These are phyloP conservation scores for Echinops telfairi DNA, from an alignment of 2,113 vertebrate species.

Conservation along the genomic window DNA sequence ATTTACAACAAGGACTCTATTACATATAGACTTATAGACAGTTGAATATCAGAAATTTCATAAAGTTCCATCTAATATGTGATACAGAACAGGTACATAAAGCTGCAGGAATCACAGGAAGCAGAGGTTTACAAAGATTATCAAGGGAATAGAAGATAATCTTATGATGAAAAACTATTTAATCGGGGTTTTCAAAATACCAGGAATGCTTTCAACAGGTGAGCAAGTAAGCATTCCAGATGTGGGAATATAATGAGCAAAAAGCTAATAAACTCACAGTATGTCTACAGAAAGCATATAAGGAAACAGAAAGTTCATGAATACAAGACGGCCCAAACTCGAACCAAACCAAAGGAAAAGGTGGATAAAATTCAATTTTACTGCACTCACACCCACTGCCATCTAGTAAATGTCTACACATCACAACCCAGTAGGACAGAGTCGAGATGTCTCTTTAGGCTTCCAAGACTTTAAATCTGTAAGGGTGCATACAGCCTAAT, in stretches of 20 bases:
- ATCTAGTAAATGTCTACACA: no score
- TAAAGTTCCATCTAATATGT: background rate
- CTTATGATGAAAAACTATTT: background rate
- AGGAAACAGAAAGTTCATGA: background rate
- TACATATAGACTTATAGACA: no score
- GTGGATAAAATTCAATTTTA: background rate
- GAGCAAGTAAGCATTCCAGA: background rate
- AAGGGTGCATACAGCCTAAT: no score
- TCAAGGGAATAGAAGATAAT: background rate
- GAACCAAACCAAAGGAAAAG: no score
- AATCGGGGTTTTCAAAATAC: background rate
- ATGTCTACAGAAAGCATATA: background rate
- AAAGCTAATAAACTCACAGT: background rate
- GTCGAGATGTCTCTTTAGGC: no score
- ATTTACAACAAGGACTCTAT: background rate
- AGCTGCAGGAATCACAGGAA: background rate
- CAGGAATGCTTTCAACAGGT: background rate
- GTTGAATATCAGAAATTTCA: background rate
- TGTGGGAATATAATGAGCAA: background rate
- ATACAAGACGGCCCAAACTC: background rate
- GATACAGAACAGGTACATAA: fast-evolving
- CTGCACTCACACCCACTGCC: no score
- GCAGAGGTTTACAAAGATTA: background rate
- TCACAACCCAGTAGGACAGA: no score
- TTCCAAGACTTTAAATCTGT: no score